These are phyloP conservation scores for Diachasma alloeum DNA, from an alignment of 1,140 invertebrate species.

Conservation along the genomic window DNA sequence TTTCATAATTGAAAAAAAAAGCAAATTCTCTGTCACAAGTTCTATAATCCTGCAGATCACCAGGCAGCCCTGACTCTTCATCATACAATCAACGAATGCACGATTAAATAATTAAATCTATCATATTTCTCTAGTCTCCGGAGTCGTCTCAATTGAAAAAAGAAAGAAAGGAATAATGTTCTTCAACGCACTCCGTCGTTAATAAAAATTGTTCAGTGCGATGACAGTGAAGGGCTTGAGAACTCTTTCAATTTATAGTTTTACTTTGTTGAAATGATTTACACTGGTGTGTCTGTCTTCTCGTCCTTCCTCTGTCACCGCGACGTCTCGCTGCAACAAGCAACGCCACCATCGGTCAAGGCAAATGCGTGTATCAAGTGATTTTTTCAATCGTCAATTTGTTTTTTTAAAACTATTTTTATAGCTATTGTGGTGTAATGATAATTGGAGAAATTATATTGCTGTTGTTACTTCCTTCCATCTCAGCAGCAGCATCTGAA, in stretches of 20 bases:
- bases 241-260: slow-evolving; percentile 13
- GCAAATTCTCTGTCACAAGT: neutral
- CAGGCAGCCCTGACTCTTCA: neutral
- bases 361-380: slow-evolving; percentile 44
- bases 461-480: too few species aligned
- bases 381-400: too few species aligned
- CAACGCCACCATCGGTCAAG: slow-evolving; percentile 67
- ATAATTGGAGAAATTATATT: too few species aligned
- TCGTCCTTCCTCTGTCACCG: slow-evolving; percentile 60
- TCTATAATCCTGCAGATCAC: neutral
- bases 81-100: neutral
- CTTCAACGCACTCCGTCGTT: neutral
- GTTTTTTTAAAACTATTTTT: too few species aligned
- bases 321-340: slow-evolving; percentile 66
- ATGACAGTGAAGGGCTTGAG: slow-evolving; percentile 11
- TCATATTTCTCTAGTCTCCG: neutral
- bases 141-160: neutral
- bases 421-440: too few species aligned
- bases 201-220: slow-evolving; percentile 11
- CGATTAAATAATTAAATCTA: neutral
- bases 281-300: slow-evolving; percentile 63
- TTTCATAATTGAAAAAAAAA: neutral
- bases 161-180: neutral
- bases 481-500: too few species aligned
- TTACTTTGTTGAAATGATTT: slow-evolving; percentile 43